These are phyloP conservation scores for Andrena praecox DNA, from an alignment of 2,888 invertebrate genomes.

Conservation along the genomic window DNA sequence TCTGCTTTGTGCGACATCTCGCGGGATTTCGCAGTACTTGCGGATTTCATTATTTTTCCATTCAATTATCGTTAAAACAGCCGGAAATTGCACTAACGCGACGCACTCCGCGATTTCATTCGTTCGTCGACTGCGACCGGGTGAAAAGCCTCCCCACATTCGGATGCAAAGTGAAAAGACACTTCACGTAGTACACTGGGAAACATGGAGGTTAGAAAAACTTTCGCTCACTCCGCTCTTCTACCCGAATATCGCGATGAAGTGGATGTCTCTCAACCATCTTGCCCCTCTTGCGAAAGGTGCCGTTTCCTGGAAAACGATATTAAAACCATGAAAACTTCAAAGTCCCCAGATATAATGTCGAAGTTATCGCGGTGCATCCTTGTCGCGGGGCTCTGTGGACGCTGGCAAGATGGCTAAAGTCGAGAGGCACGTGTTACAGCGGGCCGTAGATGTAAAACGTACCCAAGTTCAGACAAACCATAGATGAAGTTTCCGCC, in stretches of 20 bases:
- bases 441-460: conserved; percentile 18
- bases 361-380: not conserved
- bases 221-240: not conserved
- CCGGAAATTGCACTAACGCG: conserved; percentile 62
- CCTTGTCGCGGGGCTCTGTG: not conserved
- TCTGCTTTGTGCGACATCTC: conserved; percentile 74
- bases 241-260: not conserved
- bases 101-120: not conserved
- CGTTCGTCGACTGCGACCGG: not conserved
- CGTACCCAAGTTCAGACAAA: conserved; percentile 30
- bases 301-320: not conserved
- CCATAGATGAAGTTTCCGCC: conserved; percentile 62
- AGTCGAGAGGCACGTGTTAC: conserved; percentile 2
- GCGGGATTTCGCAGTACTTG: conserved; percentile 72
- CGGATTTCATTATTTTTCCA: conserved; percentile 80
- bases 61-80: conserved; percentile 79
- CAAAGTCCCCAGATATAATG: not conserved
- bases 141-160: not conserved
- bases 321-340: not conserved
- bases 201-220: not conserved
- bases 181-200: not conserved
- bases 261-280: not conserved
- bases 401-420: not conserved
- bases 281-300: not conserved
- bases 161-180: not conserved